Evolutionary conservation across 2,113 vertebrate species (phyloP).

Genomic region (Chiloscyllium plagiosum): DNA sequence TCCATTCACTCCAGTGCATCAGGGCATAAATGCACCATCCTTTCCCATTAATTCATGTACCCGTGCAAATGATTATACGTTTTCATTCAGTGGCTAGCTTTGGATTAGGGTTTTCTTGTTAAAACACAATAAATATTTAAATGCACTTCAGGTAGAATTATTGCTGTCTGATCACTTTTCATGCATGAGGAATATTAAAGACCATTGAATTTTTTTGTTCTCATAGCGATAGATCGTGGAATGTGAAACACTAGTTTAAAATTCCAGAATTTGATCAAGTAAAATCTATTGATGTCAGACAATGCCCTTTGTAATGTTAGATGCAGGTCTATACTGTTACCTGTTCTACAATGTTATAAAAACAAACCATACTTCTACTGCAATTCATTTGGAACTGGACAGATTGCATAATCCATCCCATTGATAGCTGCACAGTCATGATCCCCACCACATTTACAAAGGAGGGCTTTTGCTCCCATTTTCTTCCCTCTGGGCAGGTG

Average conservation of each 20-base stretch:
- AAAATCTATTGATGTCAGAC: slow-evolving; percentile 11
- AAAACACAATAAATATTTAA: slow-evolving; percentile 30
- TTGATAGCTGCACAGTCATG: neutral
- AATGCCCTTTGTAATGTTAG: neutral
- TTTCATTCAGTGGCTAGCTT: neutral
- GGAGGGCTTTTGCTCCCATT: neutral
- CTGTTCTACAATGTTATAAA: neutral
- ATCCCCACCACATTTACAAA: neutral
- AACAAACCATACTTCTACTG: neutral
- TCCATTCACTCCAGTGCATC: neutral
- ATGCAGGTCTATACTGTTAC: neutral
- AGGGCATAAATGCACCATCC: neutral
- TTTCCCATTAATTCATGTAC: neutral
- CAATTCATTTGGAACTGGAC: neutral
- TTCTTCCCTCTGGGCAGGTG: neutral
- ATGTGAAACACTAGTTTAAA: neutral
- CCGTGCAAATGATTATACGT: neutral
- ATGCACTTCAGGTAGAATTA: slow-evolving; percentile 1
- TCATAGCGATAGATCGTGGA: neutral
- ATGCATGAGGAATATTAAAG: neutral
- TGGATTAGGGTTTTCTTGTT: neutral
- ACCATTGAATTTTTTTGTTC: neutral
- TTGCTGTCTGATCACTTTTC: neutral
- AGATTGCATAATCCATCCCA: neutral
- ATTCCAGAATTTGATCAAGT: neutral